Evolutionary conservation across 2,888 invertebrate genomes (phyloP), one percentile per base, ranked within the genome.

Genomic region (Acanthosepion lycidas): DNA sequence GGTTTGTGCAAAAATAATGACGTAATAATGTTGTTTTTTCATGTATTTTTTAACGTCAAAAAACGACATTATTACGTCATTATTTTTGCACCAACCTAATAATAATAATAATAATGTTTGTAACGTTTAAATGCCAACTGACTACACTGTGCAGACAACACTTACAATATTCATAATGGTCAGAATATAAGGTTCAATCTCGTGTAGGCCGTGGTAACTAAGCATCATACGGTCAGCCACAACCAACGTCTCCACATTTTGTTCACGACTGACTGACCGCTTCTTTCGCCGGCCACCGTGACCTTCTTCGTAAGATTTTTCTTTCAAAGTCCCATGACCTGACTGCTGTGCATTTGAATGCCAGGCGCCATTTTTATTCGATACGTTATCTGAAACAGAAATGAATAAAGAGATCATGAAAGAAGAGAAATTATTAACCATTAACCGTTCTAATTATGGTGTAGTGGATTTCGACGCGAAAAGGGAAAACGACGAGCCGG

Each of bases 101-200:
- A n/a, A n/a, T n/a, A n/a, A n/a, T n/a, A n/a, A n/a, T n/a, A n/a
- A 42, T 42, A 2, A 42, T 42, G 42, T 42, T 42, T 42, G 42
- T 42, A 42, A 42, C 42, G 42, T 42, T 42, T 3, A 53, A 53
- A 55, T 15, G 28, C 28, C 15, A 59, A 91, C 20, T 64, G 64
- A 64, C 64, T 78, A 8, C n/a, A 78, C n/a, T 78, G 78, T 78
- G 55, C n/a, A 53, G 55, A 94, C 94, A 91, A 94, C 94, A 97
- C 97, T 98, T 96, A 98, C 99, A 98, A 99, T 99, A 97, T 99
- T 99, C 99, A 99, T 99, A 96, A 99, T 98, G 94, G 99, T 99
- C 94, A 99, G 98, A 59, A 99, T 98, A 97, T 99, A 99, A 12
- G 98, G 98, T 97, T 98, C 98, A 96, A 99, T 98, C 96, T 98